Evolutionary conservation across 2,113 vertebrate species (phyloP), one percentile per base, ranked within the genome.

Genomic region (Protobothrops mucrosquamatus): DNA sequence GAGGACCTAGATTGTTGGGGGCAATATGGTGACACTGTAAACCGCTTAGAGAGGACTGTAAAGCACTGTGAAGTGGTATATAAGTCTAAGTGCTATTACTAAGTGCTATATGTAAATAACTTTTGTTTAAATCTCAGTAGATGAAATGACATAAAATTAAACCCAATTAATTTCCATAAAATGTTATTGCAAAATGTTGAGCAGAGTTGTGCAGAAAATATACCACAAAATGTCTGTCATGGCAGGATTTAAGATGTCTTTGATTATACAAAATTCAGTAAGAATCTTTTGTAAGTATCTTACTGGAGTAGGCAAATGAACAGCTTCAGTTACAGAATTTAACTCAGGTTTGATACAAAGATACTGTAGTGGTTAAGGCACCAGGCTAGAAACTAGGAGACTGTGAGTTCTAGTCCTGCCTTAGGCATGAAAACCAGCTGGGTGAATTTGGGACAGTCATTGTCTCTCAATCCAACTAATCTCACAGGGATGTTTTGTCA

Each of bases 231-330:
- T 92, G 12, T n/a, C 51, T 90, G 34, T 85, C 51, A 86, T 51
- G 56, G 88, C 46, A 85, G 92, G 22, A 86, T 52, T 52, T 46
- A 90, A 93, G 55, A n/a, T 48, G 86, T 86, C 55, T 86, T 29
- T 52, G 88, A 12, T 86, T 93, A 74, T 89, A 86, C 46, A 51
- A 86, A 90, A 90, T 93, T 86, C 12, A 8, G 74, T 86, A 90
- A 86, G 8, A 90, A 61, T 20, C 48, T 54, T 86, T 51, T 51
- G 88, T 86, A 90, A 86, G 8, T 86, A 61, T 26, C 48, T 54
- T 86, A 90, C 86, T 52, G 12, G 46, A 23, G n/a, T 29, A 52
- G 69, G 6, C 24, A 55, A 86, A 90, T 56, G 61, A 85, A 88
- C 43, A 20, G 14, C 6, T 24, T 26, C 4, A 61, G 3, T 9